phyloP scores from a whole-genome alignment of 2,797 vertebrate species.

The Helicolenus hilgendorfi region DNA sequence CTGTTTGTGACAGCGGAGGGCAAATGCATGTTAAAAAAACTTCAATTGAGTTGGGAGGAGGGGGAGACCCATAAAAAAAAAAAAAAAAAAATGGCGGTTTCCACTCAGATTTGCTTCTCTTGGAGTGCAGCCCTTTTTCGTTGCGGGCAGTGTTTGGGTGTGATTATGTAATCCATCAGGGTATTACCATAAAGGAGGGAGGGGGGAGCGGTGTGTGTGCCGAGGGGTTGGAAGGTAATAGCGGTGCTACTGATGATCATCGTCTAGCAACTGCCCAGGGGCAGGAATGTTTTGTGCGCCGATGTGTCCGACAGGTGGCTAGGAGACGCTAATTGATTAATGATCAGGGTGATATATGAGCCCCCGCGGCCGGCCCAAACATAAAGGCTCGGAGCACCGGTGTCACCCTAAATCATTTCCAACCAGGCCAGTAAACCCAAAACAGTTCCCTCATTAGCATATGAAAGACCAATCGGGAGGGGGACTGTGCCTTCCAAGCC shows the following conservation, averaged over 20 bases:
- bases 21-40: slow-evolving; percentile 53
- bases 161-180: slow-evolving; percentile 86
- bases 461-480: slow-evolving; percentile 78
- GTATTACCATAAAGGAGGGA: slow-evolving; percentile 63
- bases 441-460: slow-evolving; percentile 88
- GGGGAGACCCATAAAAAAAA: slow-evolving; percentile 26
- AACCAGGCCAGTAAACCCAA: slow-evolving; percentile 88
- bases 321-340: slow-evolving; percentile 91
- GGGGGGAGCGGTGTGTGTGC: slow-evolving; percentile 17
- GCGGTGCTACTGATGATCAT: slow-evolving; percentile 73
- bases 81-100: slow-evolving; percentile 15
- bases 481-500: slow-evolving; percentile 63
- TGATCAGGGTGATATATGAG: slow-evolving; percentile 90
- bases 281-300: slow-evolving; percentile 84
- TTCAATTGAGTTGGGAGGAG: slow-evolving; percentile 26
- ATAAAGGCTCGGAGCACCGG: slow-evolving; percentile 82
- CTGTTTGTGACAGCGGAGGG: slow-evolving; percentile 56
- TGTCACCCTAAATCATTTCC: slow-evolving; percentile 91
- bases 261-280: slow-evolving; percentile 86
- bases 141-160: slow-evolving; percentile 65
- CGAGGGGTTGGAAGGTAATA: slow-evolving; percentile 65
- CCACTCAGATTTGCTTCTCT: slow-evolving; percentile 42
- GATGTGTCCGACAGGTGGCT: slow-evolving; percentile 90
- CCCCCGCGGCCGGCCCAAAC: slow-evolving; percentile 71
- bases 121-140: slow-evolving; percentile 34